Base-by-base conservation (phyloP, 1,140 invertebrate species). In the Himalopsyche phryganea region DNA sequence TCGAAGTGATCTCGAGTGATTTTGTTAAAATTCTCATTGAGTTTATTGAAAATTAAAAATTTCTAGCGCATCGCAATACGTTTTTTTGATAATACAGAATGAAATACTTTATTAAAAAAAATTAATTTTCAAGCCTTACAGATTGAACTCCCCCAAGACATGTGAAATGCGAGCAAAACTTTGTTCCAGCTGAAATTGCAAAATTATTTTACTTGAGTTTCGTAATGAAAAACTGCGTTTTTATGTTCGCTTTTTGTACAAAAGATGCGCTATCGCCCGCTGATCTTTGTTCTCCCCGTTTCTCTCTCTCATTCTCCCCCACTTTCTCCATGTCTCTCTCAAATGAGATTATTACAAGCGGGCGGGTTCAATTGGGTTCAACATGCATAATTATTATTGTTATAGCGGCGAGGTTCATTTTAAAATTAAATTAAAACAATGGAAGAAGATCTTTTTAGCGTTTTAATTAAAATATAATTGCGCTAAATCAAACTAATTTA, bases 181-280 rank as follows among this genome's bases (percentile, higher is more conserved):
- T 40, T 40, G 38, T 40, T 15, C 38, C 38, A 11, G 38, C 50
- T 19, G 19, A 14, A 51, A 51, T 20, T 18, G 50, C n/a, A 18
- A 50, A 51, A 51, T 51, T 51, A 51, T 51, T 51, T 51, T 41
- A 51, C 23, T 51, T 40, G 35, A 50, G 33, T 41, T 18, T 51
- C 50, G 41, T 51, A 51, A 20, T 51, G 50, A 51, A 41, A 51
- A 41, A 51, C 18, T 15, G 33, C 18, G 35, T 20, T 38, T 6
- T 28, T 28, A 28, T 40, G 38, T 40, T 1, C 38, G 33, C 18
- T 19, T 51, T 51, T 23, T 18, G 35, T 41, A 33, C 15, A 23
- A 23, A 23, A 18, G 38, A n/a, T 15, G 2, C 20, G 15, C 18
- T 11, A 20, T 14, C n/a, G 17, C 20, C 11, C 44, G 23, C 23